phyloP scores from a whole-genome alignment of 2,888 invertebrate species.

The Tenthredo livida region DNA sequence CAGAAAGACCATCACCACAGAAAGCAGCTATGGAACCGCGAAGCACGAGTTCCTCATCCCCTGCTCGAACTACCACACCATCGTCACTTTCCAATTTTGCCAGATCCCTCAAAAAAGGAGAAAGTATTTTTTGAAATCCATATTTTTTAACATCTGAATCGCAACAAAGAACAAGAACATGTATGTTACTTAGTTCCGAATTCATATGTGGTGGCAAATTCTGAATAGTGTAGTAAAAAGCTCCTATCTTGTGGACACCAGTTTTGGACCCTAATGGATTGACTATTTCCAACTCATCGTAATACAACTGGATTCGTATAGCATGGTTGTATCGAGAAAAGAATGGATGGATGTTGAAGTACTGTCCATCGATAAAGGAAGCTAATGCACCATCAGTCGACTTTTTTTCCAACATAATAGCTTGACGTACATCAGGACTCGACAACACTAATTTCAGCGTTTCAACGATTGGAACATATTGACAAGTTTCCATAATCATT shows the following conservation, averaged over 20 bases:
- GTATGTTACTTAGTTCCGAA: constrained; percentile 57
- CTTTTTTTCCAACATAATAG: too few relatives aligned
- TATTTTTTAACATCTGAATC: constrained; percentile 59
- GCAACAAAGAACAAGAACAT: constrained; percentile 54
- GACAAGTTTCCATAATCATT: too few relatives aligned
- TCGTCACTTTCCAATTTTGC: constrained; percentile 56
- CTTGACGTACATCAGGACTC: too few relatives aligned
- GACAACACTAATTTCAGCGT: too few relatives aligned
- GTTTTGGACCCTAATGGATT: constrained; percentile 59
- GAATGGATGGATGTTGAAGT: too few relatives aligned
- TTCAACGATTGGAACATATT: too few relatives aligned
- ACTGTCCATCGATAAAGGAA: too few relatives aligned
- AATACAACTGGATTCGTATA: too few relatives aligned
- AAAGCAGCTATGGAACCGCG: constrained; percentile 57
- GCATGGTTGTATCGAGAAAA: too few relatives aligned
- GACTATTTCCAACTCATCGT: too few relatives aligned
- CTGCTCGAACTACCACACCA: constrained; percentile 54
- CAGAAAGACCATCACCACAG: constrained; percentile 54
- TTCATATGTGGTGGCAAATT: constrained; percentile 51
- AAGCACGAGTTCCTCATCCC: constrained; percentile 54
- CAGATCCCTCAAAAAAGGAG: constrained; percentile 58
- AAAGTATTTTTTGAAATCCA: constrained; percentile 57
- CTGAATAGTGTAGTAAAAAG: constrained; percentile 53
- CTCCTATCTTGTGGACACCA: constrained; percentile 58
- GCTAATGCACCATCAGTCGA: too few relatives aligned